Conservation (phyloP, 2,888 invertebrate species). For the Yponomeuta malinellus region DNA sequence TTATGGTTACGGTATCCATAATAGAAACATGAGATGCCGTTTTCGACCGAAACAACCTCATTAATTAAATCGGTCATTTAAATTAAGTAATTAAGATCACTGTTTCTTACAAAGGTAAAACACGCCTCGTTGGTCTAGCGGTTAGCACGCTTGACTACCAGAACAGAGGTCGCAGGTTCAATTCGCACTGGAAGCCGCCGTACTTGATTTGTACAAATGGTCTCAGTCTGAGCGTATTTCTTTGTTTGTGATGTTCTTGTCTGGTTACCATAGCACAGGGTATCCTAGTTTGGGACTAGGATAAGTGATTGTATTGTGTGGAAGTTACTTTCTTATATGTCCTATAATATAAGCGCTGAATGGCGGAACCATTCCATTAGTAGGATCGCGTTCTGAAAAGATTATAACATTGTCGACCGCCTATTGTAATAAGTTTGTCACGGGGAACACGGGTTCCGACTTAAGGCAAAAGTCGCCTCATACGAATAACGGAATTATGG, state of each 20-base stretch:
- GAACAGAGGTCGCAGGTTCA: too few relatives aligned
- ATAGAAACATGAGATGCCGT: conserved; percentile 27
- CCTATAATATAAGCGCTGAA: background rate
- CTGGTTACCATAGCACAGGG: too few relatives aligned
- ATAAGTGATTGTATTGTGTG: too few relatives aligned
- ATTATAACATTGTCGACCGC: conserved; percentile 21
- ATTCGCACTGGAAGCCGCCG: too few relatives aligned
- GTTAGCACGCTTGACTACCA: too few relatives aligned
- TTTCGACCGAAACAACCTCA: conserved; percentile 18
- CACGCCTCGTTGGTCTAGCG: too few relatives aligned
- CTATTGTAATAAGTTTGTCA: conserved; percentile 40
- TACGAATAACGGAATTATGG: conserved; percentile 63
- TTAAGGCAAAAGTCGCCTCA: conserved; percentile 53
- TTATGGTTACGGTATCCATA: conserved; percentile 32
- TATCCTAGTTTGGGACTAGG: too few relatives aligned
- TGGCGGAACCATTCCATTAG: conserved; percentile 10
- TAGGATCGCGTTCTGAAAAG: conserved; percentile 16
- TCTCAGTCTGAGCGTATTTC: too few relatives aligned
- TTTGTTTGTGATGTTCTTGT: too few relatives aligned
- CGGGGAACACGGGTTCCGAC: conserved; percentile 62
- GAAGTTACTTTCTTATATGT: too few relatives aligned
- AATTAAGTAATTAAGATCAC: conserved; percentile 10
- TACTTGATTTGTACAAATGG: too few relatives aligned
- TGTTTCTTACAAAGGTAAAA: conserved; percentile 12
- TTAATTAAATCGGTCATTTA: conserved; percentile 16